These are phyloP conservation scores for Chrysolina oricalcia DNA, from an alignment of 2,888 invertebrate species.

Conservation along the genomic window DNA sequence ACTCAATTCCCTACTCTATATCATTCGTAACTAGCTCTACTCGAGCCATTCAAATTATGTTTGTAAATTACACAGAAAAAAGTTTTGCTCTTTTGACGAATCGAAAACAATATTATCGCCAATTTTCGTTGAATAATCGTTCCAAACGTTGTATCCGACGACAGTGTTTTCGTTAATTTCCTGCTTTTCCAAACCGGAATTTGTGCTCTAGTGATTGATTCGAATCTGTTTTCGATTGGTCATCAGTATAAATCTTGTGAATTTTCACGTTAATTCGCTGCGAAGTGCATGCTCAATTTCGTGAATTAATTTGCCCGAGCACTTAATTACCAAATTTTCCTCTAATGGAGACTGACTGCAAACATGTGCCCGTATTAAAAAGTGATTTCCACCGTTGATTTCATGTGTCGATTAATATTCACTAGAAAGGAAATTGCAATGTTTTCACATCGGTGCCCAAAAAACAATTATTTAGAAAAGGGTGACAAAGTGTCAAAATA, in stretches of 20 bases:
- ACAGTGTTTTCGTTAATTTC: constrained; percentile 45
- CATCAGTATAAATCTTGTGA: constrained; percentile 45
- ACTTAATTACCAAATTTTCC: constrained; percentile 65
- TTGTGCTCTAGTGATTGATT: constrained; percentile 40
- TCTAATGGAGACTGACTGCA: constrained; percentile 59
- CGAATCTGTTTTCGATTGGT: constrained; percentile 46
- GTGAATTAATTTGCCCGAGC: constrained; percentile 62
- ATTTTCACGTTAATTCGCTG: constrained; percentile 12
- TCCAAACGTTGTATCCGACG: constrained; percentile 20
- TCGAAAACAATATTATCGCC: no score
- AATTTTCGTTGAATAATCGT: not conserved
- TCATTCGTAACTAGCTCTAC: no score
- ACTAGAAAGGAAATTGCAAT: not conserved
- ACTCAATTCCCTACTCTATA: no score
- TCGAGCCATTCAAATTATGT: no score
- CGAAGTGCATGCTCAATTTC: constrained; percentile 58
- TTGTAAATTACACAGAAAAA: no score
- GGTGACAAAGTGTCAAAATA: no score
- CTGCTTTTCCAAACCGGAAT: constrained; percentile 33
- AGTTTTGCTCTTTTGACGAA: no score
- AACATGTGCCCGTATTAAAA: constrained; percentile 63
- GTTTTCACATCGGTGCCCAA: not conserved
- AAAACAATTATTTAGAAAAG: no score
- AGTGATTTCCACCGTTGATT: constrained; percentile 62
- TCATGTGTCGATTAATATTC: not conserved